These are phyloP conservation scores for Solea solea DNA, from an alignment of 2,113 vertebrate species.

Conservation along the genomic window DNA sequence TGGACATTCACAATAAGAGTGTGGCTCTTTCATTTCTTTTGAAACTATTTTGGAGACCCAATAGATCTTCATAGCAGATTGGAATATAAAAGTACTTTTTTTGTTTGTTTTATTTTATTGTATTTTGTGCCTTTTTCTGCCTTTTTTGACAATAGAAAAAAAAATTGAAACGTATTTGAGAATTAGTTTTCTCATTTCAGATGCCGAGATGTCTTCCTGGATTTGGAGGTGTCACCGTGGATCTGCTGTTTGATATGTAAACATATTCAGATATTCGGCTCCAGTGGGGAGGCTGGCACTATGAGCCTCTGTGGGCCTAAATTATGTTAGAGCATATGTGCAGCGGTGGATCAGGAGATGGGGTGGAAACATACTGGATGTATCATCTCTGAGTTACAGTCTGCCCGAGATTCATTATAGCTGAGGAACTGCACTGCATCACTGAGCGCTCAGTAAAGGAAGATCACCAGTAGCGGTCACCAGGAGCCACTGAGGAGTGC, in stretches of 20 bases:
- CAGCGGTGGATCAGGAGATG: neutral
- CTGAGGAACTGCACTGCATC: neutral
- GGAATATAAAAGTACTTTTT: too few relatives aligned
- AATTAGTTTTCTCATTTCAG: neutral
- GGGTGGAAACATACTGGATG: neutral
- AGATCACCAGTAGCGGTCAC: neutral
- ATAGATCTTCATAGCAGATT: too few relatives aligned
- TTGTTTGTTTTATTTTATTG: neutral
- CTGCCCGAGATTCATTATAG: neutral
- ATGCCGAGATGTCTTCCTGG: neutral
- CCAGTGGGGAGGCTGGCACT: neutral
- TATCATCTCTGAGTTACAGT: neutral
- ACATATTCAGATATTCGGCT: conserved; percentile 24
- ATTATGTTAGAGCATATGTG: conserved; percentile 13
- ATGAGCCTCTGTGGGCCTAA: neutral
- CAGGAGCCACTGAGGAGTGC: neutral
- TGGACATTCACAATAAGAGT: too few relatives aligned
- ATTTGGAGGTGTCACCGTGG: conserved; percentile 3
- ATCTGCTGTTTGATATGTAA: conserved; percentile 18
- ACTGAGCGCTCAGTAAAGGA: conserved; percentile 4
- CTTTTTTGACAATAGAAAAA: neutral
- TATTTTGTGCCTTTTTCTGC: neutral
- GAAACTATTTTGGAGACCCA: too few relatives aligned
- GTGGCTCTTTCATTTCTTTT: too few relatives aligned
- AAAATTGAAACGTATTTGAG: neutral